A percentile compares a stretch with the other conserved stretches of the same genome.
These are phyloP conservation scores for Cabera pusaria DNA, from an alignment of 2,888 invertebrate genomes.

Conservation along the genomic window DNA sequence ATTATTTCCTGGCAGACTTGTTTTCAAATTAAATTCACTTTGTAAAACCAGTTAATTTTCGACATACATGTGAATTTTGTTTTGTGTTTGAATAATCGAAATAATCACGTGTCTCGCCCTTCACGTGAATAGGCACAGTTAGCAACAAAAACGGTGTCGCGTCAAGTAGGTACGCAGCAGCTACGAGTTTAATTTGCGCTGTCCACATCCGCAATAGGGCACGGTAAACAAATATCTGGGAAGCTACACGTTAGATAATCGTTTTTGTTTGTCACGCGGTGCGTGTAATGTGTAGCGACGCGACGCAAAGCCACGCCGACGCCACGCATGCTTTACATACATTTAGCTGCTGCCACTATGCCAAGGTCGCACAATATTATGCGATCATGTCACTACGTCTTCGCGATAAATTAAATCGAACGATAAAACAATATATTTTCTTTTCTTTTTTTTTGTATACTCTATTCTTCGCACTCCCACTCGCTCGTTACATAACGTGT, in stretches of 20 bases:
- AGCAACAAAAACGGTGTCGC: neutral
- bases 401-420: constrained; percentile 49
- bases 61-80: neutral
- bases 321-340: constrained; percentile 33
- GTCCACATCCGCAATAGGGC: constrained; percentile 33
- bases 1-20: constrained; percentile 11
- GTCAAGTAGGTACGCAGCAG: too few relatives aligned
- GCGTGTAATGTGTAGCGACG: too few relatives aligned
- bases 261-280: constrained; percentile 34
- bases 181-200: constrained; percentile 17
- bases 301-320: constrained; percentile 38
- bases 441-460: constrained; percentile 6
- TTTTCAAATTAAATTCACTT: neutral
- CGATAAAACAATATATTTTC: constrained; percentile 39
- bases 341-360: constrained; percentile 53
- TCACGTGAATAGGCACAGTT: constrained; percentile 7
- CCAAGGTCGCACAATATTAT: constrained; percentile 64
- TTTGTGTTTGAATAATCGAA: neutral
- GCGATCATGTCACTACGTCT: constrained; percentile 53
- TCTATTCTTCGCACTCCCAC: constrained; percentile 5
- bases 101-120: constrained; percentile 1
- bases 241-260: constrained; percentile 36
- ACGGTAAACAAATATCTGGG: constrained; percentile 37
- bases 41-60: neutral
- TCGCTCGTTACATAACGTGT: constrained; percentile 16